Percentiles rank a stretch among this genome's conserved stretches.
These are phyloP conservation scores for Stegana nigrithorax DNA, from an alignment of 2,888 invertebrate genomes.

Conservation along the genomic window DNA sequence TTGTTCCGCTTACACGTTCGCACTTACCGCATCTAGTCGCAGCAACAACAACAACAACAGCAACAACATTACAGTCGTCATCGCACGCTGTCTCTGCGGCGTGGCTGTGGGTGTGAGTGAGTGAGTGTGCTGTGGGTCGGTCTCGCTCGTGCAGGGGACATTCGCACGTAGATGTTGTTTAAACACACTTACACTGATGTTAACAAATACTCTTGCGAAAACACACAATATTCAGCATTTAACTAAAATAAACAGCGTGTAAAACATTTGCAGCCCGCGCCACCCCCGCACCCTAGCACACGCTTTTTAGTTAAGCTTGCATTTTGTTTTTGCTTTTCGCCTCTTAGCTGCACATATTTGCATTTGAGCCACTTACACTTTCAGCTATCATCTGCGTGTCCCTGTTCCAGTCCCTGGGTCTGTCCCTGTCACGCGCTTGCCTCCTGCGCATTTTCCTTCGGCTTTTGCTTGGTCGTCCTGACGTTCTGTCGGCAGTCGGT, in stretches of 20 bases:
- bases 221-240: constrained; percentile 61
- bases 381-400: too few species aligned
- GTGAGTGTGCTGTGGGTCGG: neutral
- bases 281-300: constrained; percentile 5
- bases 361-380: constrained; percentile 5
- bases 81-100: too few species aligned
- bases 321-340: neutral
- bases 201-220: constrained; percentile 56
- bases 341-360: neutral
- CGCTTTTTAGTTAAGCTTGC: neutral
- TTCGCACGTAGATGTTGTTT: neutral
- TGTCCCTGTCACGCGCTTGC: too few species aligned
- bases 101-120: too few species aligned
- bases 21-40: neutral
- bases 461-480: too few species aligned
- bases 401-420: too few species aligned
- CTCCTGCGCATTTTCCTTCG: too few species aligned
- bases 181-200: constrained; percentile 35
- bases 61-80: too few species aligned
- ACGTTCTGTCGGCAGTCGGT: too few species aligned
- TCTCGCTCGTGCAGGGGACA: too few species aligned
- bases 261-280: constrained; percentile 41
- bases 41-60: too few species aligned
- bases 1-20: constrained; percentile 31
- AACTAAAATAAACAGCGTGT: constrained; percentile 61